phyloP scores from a whole-genome alignment of 2,888 invertebrate genomes.

The Isotomurus palustris region DNA sequence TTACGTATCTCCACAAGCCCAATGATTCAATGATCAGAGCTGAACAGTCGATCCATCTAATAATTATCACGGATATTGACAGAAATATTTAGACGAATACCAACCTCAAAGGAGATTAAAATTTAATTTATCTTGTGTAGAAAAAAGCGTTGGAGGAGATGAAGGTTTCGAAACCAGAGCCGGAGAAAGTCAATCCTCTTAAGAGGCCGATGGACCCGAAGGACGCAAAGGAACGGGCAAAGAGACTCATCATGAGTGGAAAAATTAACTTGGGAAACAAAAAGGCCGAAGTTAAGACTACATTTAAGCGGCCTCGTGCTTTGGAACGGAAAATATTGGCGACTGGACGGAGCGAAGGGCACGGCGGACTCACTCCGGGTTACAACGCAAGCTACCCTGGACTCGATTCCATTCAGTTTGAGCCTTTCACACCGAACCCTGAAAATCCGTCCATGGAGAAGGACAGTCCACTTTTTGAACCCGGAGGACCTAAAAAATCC shows the following conservation, averaged over 20 bases:
- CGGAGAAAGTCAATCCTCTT: slow-evolving; percentile 68
- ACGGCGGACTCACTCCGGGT: slow-evolving; percentile 34
- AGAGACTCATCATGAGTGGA: slow-evolving; percentile 89
- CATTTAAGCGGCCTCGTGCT: slow-evolving; percentile 82
- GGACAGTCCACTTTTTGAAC: background rate
- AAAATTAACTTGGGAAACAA: slow-evolving; percentile 81
- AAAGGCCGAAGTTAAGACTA: slow-evolving; percentile 79
- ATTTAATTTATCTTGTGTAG: slow-evolving; percentile 51
- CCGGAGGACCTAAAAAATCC: background rate
- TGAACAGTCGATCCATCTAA: too few species aligned
- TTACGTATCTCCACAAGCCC: too few species aligned
- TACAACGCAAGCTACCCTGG: slow-evolving; percentile 20
- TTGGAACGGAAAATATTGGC: slow-evolving; percentile 66
- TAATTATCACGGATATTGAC: too few species aligned
- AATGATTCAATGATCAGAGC: too few species aligned
- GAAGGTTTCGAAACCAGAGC: slow-evolving; percentile 83
- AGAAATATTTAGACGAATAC: too few species aligned
- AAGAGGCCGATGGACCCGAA: slow-evolving; percentile 84
- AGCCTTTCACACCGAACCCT: slow-evolving; percentile 36
- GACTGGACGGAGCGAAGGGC: slow-evolving; percentile 31
- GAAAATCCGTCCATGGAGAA: background rate
- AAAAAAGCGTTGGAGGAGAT: slow-evolving; percentile 75
- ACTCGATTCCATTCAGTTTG: slow-evolving; percentile 24
- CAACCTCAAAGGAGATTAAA: too few species aligned
- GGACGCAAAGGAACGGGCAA: slow-evolving; percentile 90